A percentile compares a stretch with the other conserved stretches of the same genome.
These are phyloP conservation scores for Myotis vivesi DNA, from an alignment of 2,797 vertebrate genomes.

Conservation along the genomic window DNA sequence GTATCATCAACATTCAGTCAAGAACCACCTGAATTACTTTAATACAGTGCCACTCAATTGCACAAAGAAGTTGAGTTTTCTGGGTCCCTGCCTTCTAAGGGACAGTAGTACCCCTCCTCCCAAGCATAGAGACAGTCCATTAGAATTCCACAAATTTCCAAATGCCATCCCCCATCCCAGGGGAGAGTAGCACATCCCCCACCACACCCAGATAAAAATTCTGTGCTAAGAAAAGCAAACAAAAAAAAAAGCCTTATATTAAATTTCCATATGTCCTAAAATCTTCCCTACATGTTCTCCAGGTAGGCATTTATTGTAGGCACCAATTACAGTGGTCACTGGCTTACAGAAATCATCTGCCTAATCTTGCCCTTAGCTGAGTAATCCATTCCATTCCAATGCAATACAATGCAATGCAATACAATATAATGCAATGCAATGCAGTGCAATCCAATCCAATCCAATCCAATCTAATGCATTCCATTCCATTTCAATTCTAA, in stretches of 20 bases:
- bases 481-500: background rate
- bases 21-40: background rate
- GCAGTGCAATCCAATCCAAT: background rate
- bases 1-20: background rate
- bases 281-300: background rate
- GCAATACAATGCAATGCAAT: background rate
- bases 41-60: background rate
- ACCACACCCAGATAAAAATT: background rate
- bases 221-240: background rate
- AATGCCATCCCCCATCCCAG: background rate
- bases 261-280: background rate
- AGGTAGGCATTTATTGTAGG: background rate
- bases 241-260: background rate
- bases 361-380: background rate
- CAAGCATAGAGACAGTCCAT: background rate
- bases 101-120: rapidly evolving
- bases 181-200: background rate
- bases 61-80: background rate
- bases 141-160: background rate
- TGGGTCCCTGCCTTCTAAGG: background rate
- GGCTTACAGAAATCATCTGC: background rate
- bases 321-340: rapidly evolving
- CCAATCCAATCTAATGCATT: background rate
- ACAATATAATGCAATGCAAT: background rate
- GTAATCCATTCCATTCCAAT: background rate